Percentiles rank a stretch among this genome's conserved stretches.
These are phyloP conservation scores for Capitulum mitella DNA, from an alignment of 2,888 invertebrate species.

Conservation along the genomic window DNA sequence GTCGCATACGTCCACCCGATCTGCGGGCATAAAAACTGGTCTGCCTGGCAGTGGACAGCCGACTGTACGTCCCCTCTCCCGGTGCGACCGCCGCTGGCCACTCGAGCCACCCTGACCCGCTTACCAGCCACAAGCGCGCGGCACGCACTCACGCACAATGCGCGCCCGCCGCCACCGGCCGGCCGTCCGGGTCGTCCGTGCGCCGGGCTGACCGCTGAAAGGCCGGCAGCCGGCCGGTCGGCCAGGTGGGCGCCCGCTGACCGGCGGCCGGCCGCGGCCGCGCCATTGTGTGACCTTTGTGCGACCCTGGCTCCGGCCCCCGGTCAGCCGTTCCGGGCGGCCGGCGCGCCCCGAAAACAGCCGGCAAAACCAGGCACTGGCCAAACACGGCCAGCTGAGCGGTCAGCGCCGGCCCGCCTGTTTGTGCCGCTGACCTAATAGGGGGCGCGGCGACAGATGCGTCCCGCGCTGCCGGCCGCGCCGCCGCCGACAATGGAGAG, in stretches of 20 bases:
- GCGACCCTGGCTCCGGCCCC: not conserved
- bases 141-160: too few relatives aligned
- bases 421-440: not conserved
- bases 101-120: too few relatives aligned
- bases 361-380: not conserved
- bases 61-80: too few relatives aligned
- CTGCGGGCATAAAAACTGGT: too few relatives aligned
- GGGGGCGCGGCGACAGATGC: not conserved
- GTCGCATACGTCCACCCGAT: too few relatives aligned
- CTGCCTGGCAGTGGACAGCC: too few relatives aligned
- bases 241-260: not conserved
- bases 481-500: too few relatives aligned
- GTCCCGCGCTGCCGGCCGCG: not conserved
- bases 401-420: not conserved
- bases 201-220: too few relatives aligned
- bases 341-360: not conserved
- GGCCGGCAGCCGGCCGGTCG: not conserved
- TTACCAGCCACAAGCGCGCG: not conserved
- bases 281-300: not conserved
- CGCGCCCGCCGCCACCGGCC: not conserved
- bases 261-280: too few relatives aligned
- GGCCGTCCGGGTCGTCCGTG: not conserved
- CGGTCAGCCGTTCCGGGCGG: not conserved
- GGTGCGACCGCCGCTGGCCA: too few relatives aligned
- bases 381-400: not conserved